Evolutionary conservation across 2,797 vertebrate genomes (phyloP).

Genomic region (Dromococcyx pavoninus): DNA sequence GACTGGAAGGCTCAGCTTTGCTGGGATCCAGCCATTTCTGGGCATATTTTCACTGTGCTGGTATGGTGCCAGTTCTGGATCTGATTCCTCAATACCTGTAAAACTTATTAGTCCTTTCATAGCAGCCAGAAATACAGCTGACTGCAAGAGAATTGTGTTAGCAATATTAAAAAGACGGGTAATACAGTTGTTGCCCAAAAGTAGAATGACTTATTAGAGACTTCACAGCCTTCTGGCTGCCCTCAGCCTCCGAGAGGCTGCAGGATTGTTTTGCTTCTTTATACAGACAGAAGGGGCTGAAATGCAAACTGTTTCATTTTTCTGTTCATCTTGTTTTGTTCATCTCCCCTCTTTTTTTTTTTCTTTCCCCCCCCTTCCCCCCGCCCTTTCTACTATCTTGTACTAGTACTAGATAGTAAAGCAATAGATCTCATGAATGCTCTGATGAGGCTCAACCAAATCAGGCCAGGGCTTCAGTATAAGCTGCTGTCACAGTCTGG

Average conservation of each 20-base stretch:
- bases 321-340: slow-evolving; percentile 44
- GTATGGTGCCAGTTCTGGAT: not conserved
- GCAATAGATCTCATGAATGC: slow-evolving; percentile 99
- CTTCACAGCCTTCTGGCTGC: not conserved
- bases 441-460: slow-evolving; percentile 98
- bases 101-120: not conserved
- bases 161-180: not conserved
- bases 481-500: slow-evolving; percentile 98
- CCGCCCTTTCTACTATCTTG: slow-evolving; percentile 22
- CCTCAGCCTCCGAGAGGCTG: not conserved
- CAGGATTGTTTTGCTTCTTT: not conserved
- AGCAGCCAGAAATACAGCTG: not conserved
- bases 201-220: not conserved
- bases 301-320: slow-evolving; percentile 45
- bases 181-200: not conserved
- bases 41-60: not conserved
- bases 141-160: not conserved
- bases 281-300: not conserved
- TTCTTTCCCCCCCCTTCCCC: not conserved
- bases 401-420: slow-evolving; percentile 96
- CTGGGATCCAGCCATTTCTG: not conserved
- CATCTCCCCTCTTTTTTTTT: not conserved
- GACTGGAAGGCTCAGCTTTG: not conserved
- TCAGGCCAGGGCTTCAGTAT: slow-evolving; percentile 97
- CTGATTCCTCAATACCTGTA: not conserved